Base-by-base conservation (phyloP, 2,888 invertebrate genomes). In the Phytoseiulus persimilis region DNA sequence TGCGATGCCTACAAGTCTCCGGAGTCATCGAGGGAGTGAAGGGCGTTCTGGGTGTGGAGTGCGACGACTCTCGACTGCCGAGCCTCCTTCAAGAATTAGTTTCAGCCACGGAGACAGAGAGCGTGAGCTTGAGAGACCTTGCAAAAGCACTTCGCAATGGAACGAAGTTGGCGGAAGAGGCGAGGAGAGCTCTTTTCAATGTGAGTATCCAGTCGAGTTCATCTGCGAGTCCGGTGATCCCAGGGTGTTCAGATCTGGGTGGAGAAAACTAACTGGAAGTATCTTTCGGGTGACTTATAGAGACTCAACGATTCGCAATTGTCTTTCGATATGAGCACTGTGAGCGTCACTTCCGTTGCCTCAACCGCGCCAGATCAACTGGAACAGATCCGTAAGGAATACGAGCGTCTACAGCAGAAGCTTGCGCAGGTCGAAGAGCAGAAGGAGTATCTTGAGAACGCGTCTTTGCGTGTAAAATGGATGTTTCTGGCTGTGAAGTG, bases 121-220 rank as follows among this genome's bases (percentile, higher is more conserved):
- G 87, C n/a, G n/a, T 87, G 3, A 87, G 87, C 33, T 33, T 87
- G 32, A 45, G 6, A 18, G 87, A 87, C 45, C 87, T 87, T 6
- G 87, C 87, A 3, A 32, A 87, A 33, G 87, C 87, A 32, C 87
- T 87, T 2, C 87, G 87, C 28, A 32, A 87, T 33, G 87, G 87
- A 1, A 45, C 87, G 6, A 45, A 87, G 9, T 45, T 87, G 23
- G 87, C 87, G 87, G 87, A 87, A 87, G 87, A 87, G 45, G 87
- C 32, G 33, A 31, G 33, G 23, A 87, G 45, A 33, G 87, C 31
- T 23, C 87, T 87, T 3, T 9, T 87, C 9, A 28, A 28, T 33
- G 87, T 87, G 32, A 33, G 87, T 87, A 28, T 3, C 9, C 39
- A 39, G 3, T 9, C 3, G 39, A 39, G 5, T 39, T n/a, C n/a